Evolutionary conservation across 2,888 invertebrate genomes (phyloP), one percentile per base, ranked within the genome.

Genomic region (Dascillus cervinus): DNA sequence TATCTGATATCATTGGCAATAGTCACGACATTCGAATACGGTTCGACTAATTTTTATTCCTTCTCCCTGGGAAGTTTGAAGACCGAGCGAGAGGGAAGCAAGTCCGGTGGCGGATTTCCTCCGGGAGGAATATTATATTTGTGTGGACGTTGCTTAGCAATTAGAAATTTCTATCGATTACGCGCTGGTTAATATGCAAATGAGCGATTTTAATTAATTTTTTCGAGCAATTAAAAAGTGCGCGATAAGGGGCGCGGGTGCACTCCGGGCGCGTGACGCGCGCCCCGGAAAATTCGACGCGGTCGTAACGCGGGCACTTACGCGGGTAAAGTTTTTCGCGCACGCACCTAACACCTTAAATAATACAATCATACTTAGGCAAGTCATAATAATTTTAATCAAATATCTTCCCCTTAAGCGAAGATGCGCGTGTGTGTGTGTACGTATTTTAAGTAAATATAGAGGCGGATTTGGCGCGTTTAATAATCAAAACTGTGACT

Each of bases 401-500:
- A 58, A 58, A 50, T 50, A 54, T 49, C 43, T 40, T 37, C 44
- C 39, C 42, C 42, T 44, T 42, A 40, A 41, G 39, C n/a, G n/a
- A n/a, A 36, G 30, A 26, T n/a, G n/a, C n/a, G n/a, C n/a, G n/a
- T n/a, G n/a, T n/a, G n/a, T n/a, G n/a, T n/a, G n/a, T 47, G 52
- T 46, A 51, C 49, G 50, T 55, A 54, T 53, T 49, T 46, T 46
- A 46, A 43, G 35, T 32, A 39, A 31, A 48, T 43, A 55, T 55
- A 53, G 49, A 48, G 52, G 46, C 50, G 50, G 44, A 43, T 50
- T 55, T 54, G 51, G 49, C 46, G 44, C 49, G 51, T 47, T 54
- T 58, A 58, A 60, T 61, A 60, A 59, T 59, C 59, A 58, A 58
- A 60, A 59, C 53, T 53, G 57, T 49, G 57, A 60, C 59, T 58